Base-by-base conservation (phyloP, 2,888 invertebrate genomes). In the Epinotia brunnichana region DNA sequence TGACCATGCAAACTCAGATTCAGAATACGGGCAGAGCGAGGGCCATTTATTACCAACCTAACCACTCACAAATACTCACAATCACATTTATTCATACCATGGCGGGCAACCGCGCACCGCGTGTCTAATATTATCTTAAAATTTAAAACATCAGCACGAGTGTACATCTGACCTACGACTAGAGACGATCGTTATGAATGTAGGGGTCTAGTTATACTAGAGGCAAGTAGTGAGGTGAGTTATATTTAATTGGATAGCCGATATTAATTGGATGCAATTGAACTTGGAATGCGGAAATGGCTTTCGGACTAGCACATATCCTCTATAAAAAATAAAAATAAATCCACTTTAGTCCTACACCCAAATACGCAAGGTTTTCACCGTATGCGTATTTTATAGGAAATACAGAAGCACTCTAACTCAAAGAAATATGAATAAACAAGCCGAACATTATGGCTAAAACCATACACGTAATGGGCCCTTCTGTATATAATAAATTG, bases 21-120 rank as follows among this genome's bases (percentile, higher is more conserved):
- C 57, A 15, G 66, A 66, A 66, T 66, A 66, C 39, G 54, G 41
- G 9, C 5, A 21, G 21, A 15, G n/a, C n/a, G 54, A 21, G 66
- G 5, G 54, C 67, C 35, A 57, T 67, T 67, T 67, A 67, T 67
- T 57, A 67, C 72, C 72, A 61, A 71, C 66, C 57, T 54, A 69
- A 69, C 69, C 73, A 74, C 69, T 76, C 74, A 73, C 72, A 69
- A 69, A 68, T 72, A 74, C 69, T 76, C 74, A 73, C 72, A 74
- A 68, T 76, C 74, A 73, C 76, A 77, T 81, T 82, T 81, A 83
- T 82, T 83, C 68, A 19, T 78, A 76, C 74, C 73, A 76, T 74
- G 70, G 59, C 48, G 48, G 48, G n/a, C n/a, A 2, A 7, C n/a
- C 48, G n/a, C 48, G 44, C 44, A 3, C 44, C 4, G 39, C 41